phyloP scores from a whole-genome alignment of 2,888 invertebrate species.

The Eupeodes luniger region DNA sequence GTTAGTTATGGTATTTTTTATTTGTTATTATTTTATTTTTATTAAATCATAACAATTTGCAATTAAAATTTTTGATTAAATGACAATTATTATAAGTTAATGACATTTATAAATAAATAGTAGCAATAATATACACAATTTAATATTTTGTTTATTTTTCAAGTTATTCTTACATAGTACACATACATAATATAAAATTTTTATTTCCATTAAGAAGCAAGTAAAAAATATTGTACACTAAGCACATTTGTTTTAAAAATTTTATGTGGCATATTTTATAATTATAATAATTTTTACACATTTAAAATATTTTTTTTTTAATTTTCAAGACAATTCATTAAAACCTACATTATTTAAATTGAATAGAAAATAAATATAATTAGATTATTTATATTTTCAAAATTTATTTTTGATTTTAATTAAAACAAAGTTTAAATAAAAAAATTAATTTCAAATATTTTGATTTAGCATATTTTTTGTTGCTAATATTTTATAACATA shows the following conservation, averaged over 20 bases:
- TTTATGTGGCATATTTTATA: conserved; percentile 9
- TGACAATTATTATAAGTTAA: conserved; percentile 52
- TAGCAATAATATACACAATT: conserved; percentile 43
- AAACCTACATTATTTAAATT: not conserved
- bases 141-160: not conserved
- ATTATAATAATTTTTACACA: conserved; percentile 5
- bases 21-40: conserved; percentile 14
- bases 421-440: not conserved
- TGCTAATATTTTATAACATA: conserved; percentile 31
- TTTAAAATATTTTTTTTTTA: not conserved
- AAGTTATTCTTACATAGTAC: conserved; percentile 2
- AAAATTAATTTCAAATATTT: not conserved
- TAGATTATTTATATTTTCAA: not conserved
- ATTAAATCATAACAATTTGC: conserved; percentile 32
- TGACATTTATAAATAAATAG: conserved; percentile 49
- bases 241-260: conserved; percentile 52
- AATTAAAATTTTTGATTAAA: conserved; percentile 69
- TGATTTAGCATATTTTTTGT: not conserved
- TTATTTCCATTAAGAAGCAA: conserved; percentile 57
- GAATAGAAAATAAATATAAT: not conserved
- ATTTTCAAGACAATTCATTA: not conserved
- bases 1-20: conserved; percentile 33
- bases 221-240: conserved; percentile 72
- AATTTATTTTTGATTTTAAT: not conserved
- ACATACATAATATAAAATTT: conserved; percentile 21